phyloP scores from a whole-genome alignment of 2,113 vertebrate species.

The Cryptotis parvus region DNA sequence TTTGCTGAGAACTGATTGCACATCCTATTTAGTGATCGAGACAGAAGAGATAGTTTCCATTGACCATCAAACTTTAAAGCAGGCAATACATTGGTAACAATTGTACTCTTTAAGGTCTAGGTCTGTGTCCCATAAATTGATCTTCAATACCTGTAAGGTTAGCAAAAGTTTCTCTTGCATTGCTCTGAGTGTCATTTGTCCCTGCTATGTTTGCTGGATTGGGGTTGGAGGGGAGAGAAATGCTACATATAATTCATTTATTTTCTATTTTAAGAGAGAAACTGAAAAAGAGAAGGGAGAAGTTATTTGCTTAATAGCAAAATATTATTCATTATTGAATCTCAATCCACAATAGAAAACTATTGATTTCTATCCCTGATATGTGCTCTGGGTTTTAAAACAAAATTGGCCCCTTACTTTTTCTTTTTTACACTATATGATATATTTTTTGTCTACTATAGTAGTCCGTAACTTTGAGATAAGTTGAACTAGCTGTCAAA shows the following conservation, averaged over 20 bases:
- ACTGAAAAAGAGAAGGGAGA: not conserved
- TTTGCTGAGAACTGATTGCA: not conserved
- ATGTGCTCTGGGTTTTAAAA: not conserved
- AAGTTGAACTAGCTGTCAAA: conserved; percentile 14
- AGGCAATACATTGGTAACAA: not conserved
- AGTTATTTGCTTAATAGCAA: conserved; percentile 54
- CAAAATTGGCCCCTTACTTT: not conserved
- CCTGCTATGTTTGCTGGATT: not conserved
- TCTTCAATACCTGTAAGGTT: not conserved
- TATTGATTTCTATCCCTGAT: conserved; percentile 22
- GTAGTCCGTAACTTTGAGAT: conserved; percentile 38
- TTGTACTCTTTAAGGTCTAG: not conserved
- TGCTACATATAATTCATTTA: not conserved
- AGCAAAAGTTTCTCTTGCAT: not conserved
- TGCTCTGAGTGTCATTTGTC: not conserved
- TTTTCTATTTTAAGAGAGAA: conserved; percentile 9
- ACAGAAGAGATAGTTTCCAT: not conserved
- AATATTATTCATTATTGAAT: conserved; percentile 37
- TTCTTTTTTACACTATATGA: not conserved
- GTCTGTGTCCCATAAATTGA: not conserved
- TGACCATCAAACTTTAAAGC: not conserved
- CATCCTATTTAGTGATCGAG: not conserved
- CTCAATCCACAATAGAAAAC: not conserved
- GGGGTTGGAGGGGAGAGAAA: not conserved
- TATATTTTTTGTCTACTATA: not conserved